These are phyloP conservation scores for Clarias batrachus DNA, from an alignment of 2,113 vertebrate genomes.

Conservation along the genomic window DNA sequence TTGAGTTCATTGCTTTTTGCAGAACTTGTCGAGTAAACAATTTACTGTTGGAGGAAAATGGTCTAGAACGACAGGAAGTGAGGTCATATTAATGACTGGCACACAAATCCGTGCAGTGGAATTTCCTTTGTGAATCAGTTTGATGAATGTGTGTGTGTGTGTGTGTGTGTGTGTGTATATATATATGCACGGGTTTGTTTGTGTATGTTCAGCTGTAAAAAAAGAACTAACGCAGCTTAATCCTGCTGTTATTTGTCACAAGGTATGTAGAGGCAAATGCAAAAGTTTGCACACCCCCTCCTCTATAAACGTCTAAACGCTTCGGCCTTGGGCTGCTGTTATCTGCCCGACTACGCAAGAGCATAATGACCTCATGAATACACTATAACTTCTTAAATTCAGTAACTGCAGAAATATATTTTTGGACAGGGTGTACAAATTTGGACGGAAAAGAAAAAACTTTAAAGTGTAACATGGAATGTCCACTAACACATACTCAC, in stretches of 20 bases:
- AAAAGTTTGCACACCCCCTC: not conserved
- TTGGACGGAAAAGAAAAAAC: not conserved
- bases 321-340: no score
- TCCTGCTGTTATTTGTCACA: not conserved
- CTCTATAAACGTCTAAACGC: no score
- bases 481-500: constrained; percentile 20
- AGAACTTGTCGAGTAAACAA: constrained; percentile 45
- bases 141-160: constrained; percentile 5
- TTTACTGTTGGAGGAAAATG: constrained; percentile 25
- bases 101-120: not conserved
- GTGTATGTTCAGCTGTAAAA: not conserved
- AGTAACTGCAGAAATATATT: not conserved
- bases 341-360: no score
- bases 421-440: not conserved
- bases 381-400: not conserved
- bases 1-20: not conserved
- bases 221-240: not conserved
- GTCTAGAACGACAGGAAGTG: not conserved
- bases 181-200: not conserved
- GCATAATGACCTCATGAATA: no score
- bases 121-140: constrained; percentile 23
- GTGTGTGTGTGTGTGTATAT: constrained; percentile 23
- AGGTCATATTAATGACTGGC: constrained; percentile 24
- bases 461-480: not conserved
- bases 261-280: not conserved